Base-by-base conservation (phyloP, 2,113 vertebrate genomes). In the Pangasianodon gigas region DNA sequence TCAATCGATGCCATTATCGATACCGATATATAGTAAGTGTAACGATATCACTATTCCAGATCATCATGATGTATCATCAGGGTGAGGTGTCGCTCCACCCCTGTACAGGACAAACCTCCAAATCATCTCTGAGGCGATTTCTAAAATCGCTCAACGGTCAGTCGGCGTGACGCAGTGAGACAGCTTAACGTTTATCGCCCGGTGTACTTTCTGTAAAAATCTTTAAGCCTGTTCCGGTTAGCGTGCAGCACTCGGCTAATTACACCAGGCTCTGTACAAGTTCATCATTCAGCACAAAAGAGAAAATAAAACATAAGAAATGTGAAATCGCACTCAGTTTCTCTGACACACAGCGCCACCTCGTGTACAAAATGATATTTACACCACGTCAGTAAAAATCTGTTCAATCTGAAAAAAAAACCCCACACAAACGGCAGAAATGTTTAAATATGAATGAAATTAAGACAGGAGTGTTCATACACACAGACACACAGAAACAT, bases 291-390 rank as follows among this genome's bases (percentile, higher is more conserved):
- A 9, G n/a, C 3, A 32, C 48, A n/a, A 18, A 19, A 29, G 11
- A 16, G 26, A 29, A 89, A 92, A 92, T 92, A 91, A 86, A 9
- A 48, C 1, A 2, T 24, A 11, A 85, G 92, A 86, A 14, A n/a
- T 2, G 13, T 41, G 21, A 85, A n/a, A n/a, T 16, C 6, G 48
- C 13, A 0, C 26, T 14, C 29, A 0, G 21, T 8, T 91, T 46
- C 91, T 58, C 67, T 69, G 90, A 92, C 87, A 87, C 92, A 94
- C 88, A 93, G 92, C 85, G 84, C 92, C 94, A 93, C 92, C 95
- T 77, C 90, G 92, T 95, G 94, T 94, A 93, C 90, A 93, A 95
- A 95, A 95, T 93, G 90, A 91, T 87, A 94, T 92, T 94, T 91
- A 93, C 93, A 94, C 58, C 52, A 44, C 79, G 41, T 41, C 80